Percentiles rank a stretch among this genome's conserved stretches.
Conservation (phyloP, 2,888 invertebrate genomes). For the Mesorhabditis spiculigera region DNA sequence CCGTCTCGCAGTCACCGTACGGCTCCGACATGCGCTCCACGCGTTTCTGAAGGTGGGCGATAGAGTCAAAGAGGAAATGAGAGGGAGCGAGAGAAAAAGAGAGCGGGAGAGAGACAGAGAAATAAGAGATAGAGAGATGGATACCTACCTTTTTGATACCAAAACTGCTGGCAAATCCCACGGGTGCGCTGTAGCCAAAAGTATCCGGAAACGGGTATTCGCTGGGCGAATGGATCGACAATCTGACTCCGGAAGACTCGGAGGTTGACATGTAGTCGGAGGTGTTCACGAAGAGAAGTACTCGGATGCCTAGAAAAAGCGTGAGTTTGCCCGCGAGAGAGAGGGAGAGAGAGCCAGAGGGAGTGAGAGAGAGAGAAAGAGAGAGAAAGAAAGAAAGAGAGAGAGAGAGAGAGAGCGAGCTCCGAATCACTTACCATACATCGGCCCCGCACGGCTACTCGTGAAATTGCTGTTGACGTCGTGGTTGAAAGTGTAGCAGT, state of each 20-base stretch:
- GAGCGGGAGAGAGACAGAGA: too few species aligned
- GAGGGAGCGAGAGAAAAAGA: too few species aligned
- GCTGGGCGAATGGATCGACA: slow-evolving; percentile 1
- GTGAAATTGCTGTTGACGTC: slow-evolving; percentile 14
- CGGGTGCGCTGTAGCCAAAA: slow-evolving; percentile 5
- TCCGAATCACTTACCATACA: not conserved
- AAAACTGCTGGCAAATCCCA: slow-evolving; percentile 10
- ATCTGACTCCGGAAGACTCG: slow-evolving; percentile 15
- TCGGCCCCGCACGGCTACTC: slow-evolving; percentile 13
- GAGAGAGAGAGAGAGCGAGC: not conserved
- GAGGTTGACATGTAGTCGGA: slow-evolving; percentile 20
- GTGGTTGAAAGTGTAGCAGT: slow-evolving; percentile 13
- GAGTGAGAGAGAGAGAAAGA: too few species aligned
- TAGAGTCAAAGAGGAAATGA: too few species aligned
- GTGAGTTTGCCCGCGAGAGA: not conserved
- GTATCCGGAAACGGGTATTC: slow-evolving; percentile 5
- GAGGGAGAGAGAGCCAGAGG: not conserved
- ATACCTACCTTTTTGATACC: slow-evolving; percentile 16
- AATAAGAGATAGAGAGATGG: not conserved
- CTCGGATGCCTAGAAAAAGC: slow-evolving; percentile 13
- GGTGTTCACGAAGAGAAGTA: slow-evolving; percentile 19
- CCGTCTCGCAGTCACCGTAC: not conserved
- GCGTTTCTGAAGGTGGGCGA: not conserved
- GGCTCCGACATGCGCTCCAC: not conserved
- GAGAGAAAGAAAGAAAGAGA: too few species aligned